Base-by-base conservation (phyloP, 1,140 invertebrate genomes). In the Geopemphigus sp. region DNA sequence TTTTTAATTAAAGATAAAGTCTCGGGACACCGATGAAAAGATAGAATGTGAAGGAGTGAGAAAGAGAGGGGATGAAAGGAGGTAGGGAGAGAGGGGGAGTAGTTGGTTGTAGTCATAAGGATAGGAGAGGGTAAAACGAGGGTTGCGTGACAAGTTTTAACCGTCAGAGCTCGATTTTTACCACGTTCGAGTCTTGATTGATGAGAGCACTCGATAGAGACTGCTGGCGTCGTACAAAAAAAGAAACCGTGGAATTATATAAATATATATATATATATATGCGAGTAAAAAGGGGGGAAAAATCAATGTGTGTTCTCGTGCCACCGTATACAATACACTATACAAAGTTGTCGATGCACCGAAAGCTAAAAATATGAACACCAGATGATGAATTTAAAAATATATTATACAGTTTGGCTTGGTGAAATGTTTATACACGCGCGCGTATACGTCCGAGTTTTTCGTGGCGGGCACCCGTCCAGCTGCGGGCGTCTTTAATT, bases 1-100 rank as follows among this genome's bases (percentile, higher is more conserved):
- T 72, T 72, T 72, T 72, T 72, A 72, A 72, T 72, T 72, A 72
- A 72, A 72, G 68, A 72, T 72, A 70, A 53, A 72, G 47, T 72
- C 68, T 72, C 47, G 50, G 17, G 54, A 72, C 17, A 68, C 39
- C 15, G 45, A 68, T 15, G 39, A 45, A 24, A 50, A 66, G 63
- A 68, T 50, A 68, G 6, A 24, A 45, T 50, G 47, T 50, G 11
- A 6, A 12, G 8, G 32, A 39, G 32, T 4, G 32, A 39, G 32
- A 39, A 24, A 68, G 64, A 68, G 22, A 68, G 64, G 14, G n/a
- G n/a, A n/a, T n/a, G n/a, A n/a, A n/a, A n/a, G n/a, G 11, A 6
- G 1, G 8, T 3, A 39, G 32, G 8, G 32, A 39, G 32, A 39
- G 45, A 68, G 64, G 47, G 22, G 47, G 64, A 15, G 66, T 32